Evolutionary conservation across 2,797 vertebrate species (phyloP).

Genomic region (Enteromius radiatus): DNA sequence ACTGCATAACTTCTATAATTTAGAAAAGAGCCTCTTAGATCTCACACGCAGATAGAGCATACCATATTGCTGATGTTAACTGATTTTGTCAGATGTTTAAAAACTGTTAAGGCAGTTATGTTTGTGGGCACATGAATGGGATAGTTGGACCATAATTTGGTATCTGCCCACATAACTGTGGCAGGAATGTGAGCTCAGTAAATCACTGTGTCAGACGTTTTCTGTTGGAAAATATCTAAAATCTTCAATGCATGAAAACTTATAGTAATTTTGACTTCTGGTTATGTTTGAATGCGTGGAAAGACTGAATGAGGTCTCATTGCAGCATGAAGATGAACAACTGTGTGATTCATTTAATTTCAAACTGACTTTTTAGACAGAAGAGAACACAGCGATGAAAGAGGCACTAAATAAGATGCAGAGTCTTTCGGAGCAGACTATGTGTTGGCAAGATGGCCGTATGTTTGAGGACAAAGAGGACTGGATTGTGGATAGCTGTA

Average conservation of each 20-base stretch:
- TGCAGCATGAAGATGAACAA: constrained; percentile 27
- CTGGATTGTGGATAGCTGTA: constrained; percentile 96
- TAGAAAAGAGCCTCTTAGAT: background rate
- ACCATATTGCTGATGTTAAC: constrained; percentile 20
- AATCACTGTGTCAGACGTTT: constrained; percentile 42
- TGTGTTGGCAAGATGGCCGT: constrained; percentile 92
- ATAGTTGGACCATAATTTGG: constrained; percentile 50
- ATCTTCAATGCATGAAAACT: constrained; percentile 18
- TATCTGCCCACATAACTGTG: constrained; percentile 48
- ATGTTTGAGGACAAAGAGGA: constrained; percentile 87
- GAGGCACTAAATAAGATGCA: constrained; percentile 84
- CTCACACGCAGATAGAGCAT: constrained; percentile 24
- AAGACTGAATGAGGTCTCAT: constrained; percentile 18
- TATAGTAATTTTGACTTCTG: constrained; percentile 32
- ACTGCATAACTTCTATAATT: constrained; percentile 10
- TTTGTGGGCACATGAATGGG: constrained; percentile 40
- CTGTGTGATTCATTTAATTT: constrained; percentile 37
- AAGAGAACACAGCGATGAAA: constrained; percentile 90
- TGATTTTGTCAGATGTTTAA: constrained; percentile 23
- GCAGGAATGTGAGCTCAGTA: constrained; percentile 48
- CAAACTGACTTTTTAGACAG: constrained; percentile 77
- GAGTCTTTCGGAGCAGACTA: constrained; percentile 74
- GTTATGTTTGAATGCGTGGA: constrained; percentile 26
- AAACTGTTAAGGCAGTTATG: background rate
- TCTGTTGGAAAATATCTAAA: constrained; percentile 10